These are phyloP conservation scores for Epiperipatus broadwayi DNA, from an alignment of 2,888 invertebrate genomes.

Conservation along the genomic window DNA sequence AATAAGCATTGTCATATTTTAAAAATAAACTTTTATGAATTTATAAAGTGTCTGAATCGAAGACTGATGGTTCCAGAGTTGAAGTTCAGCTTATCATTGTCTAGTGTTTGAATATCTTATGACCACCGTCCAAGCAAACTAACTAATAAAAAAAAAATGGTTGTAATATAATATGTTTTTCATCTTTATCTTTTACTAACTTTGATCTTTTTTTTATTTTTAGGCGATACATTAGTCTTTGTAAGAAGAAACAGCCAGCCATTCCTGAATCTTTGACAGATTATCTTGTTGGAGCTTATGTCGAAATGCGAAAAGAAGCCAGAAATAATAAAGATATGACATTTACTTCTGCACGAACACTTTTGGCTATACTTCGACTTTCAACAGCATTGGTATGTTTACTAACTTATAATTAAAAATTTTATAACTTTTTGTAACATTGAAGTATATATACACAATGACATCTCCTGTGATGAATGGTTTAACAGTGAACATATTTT, in stretches of 20 bases:
- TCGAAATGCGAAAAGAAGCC: conserved; percentile 51
- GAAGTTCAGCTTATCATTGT: no score
- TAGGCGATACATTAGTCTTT: conserved; percentile 69
- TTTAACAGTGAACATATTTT: conserved; percentile 9
- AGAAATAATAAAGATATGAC: conserved; percentile 69
- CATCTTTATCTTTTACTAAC: not conserved
- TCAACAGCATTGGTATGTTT: conserved; percentile 63
- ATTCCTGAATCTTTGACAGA: conserved; percentile 73
- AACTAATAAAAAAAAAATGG: not conserved
- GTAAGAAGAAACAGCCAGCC: conserved; percentile 65
- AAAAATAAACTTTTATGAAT: no score
- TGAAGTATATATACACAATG: no score
- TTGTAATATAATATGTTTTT: not conserved
- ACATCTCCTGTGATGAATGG: no score
- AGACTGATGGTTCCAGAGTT: not conserved
- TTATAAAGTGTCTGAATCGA: no score
- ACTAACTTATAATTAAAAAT: no score
- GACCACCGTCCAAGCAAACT: no score
- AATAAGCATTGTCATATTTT: no score
- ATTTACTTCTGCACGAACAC: conserved; percentile 87
- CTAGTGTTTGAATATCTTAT: no score
- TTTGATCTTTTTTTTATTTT: conserved; percentile 12
- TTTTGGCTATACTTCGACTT: conserved; percentile 75
- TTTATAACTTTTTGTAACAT: no score
- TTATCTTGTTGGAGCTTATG: conserved; percentile 51